Conservation (phyloP, 2,888 invertebrate species). For the Mythimna albipuncta region DNA sequence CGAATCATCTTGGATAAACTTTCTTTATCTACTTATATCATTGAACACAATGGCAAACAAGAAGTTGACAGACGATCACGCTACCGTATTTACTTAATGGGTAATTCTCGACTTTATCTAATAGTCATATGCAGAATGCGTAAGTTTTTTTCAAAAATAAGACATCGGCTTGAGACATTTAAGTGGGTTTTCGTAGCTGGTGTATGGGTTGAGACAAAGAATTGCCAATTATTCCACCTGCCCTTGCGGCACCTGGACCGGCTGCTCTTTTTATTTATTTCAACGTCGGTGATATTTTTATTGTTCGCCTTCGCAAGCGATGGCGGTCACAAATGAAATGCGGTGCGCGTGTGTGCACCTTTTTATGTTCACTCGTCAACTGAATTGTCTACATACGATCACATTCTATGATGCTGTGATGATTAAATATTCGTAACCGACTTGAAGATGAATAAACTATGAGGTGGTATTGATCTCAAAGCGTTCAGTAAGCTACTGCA, state of each 20-base stretch:
- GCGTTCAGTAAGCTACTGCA: conserved; percentile 2
- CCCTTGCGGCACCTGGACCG: conserved; percentile 87
- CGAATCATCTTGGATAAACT: conserved; percentile 25
- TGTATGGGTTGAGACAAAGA: conserved; percentile 88
- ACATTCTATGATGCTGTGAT: conserved; percentile 53
- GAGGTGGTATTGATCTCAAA: not conserved
- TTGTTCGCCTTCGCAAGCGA: conserved; percentile 84
- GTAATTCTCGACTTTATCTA: conserved; percentile 60
- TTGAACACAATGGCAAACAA: conserved; percentile 35
- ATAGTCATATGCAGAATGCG: conserved; percentile 50
- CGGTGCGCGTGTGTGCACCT: conserved; percentile 72
- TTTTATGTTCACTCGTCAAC: conserved; percentile 71
- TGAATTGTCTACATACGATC: conserved; percentile 65
- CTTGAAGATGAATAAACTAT: conserved; percentile 9
- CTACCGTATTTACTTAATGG: conserved; percentile 54
- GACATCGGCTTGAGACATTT: conserved; percentile 78
- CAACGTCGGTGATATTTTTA: conserved; percentile 89
- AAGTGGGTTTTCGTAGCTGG: conserved; percentile 82
- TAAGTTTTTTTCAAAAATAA: conserved; percentile 74
- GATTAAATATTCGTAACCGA: conserved; percentile 22
- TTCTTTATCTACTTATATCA: conserved; percentile 30
- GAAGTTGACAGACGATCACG: conserved; percentile 44
- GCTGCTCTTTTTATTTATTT: conserved; percentile 90
- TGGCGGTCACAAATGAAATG: conserved; percentile 78
- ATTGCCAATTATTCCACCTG: conserved; percentile 91